Conservation (phyloP, 2,113 vertebrate species). For the Patagioenas fasciata region DNA sequence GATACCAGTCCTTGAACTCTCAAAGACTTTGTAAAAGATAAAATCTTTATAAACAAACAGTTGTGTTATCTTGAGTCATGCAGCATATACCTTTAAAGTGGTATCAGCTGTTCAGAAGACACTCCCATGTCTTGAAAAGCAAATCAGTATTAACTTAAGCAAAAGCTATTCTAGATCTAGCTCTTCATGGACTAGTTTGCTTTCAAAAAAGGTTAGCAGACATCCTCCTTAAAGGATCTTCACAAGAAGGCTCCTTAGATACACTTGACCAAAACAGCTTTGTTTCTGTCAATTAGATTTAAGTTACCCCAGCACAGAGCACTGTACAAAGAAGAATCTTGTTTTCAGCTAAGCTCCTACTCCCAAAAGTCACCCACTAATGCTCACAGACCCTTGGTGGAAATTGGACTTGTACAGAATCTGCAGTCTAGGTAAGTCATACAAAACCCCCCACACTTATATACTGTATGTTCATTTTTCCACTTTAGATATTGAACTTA, state of each 20-base stretch:
- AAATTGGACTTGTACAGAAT: background rate
- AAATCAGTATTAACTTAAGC: background rate
- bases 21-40: background rate
- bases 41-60: background rate
- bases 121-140: background rate
- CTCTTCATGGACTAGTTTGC: background rate
- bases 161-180: background rate
- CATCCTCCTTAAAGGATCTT: background rate
- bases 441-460: background rate
- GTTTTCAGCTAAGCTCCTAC: background rate
- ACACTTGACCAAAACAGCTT: background rate
- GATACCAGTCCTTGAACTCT: background rate
- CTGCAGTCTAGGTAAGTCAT: background rate
- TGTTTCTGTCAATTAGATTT: background rate
- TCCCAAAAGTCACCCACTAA: background rate
- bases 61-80: background rate
- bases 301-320: background rate
- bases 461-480: background rate
- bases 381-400: background rate
- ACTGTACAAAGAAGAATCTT: background rate
- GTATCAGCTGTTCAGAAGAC: background rate
- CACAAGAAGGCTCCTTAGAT: background rate
- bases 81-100: background rate
- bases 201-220: background rate
- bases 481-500: background rate